A percentile compares a stretch with the other conserved stretches of the same genome.
These are phyloP conservation scores for Aleadryas rufinucha DNA, from an alignment of 2,113 vertebrate genomes.

Conservation along the genomic window DNA sequence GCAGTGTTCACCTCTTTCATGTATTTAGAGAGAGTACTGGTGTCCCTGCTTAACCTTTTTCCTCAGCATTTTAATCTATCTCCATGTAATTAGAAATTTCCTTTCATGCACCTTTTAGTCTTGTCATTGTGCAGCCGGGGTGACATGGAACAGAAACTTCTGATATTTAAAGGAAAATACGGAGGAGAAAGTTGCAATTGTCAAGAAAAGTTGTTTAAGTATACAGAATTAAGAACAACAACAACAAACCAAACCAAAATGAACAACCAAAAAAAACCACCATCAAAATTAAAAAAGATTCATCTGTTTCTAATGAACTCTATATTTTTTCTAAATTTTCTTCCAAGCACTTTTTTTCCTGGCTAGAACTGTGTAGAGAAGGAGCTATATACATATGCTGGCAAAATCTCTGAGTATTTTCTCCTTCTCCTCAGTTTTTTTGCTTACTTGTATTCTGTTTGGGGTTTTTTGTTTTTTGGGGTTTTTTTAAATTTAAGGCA, in stretches of 20 bases:
- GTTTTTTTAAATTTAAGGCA: background rate
- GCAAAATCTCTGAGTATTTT: background rate
- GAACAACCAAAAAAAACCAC: background rate
- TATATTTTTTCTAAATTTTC: background rate
- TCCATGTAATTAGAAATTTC: background rate
- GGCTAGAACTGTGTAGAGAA: background rate
- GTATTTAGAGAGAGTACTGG: background rate
- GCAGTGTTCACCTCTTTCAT: background rate
- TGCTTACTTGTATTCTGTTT: background rate
- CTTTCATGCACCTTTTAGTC: background rate
- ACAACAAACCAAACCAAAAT: background rate
- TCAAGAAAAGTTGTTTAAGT: background rate
- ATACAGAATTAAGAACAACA: background rate
- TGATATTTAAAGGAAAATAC: background rate
- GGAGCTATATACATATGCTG: background rate
- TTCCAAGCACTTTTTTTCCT: background rate
- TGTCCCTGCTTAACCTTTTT: background rate
- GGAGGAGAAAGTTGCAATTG: background rate
- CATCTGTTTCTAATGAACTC: background rate
- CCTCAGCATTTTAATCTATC: background rate
- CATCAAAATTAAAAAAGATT: background rate
- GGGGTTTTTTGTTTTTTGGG: background rate
- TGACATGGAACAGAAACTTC: background rate
- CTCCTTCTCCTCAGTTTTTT: background rate
- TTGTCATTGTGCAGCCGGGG: background rate